phyloP scores from a whole-genome alignment of 2,888 invertebrate species.

The Drosophila barbarae region DNA sequence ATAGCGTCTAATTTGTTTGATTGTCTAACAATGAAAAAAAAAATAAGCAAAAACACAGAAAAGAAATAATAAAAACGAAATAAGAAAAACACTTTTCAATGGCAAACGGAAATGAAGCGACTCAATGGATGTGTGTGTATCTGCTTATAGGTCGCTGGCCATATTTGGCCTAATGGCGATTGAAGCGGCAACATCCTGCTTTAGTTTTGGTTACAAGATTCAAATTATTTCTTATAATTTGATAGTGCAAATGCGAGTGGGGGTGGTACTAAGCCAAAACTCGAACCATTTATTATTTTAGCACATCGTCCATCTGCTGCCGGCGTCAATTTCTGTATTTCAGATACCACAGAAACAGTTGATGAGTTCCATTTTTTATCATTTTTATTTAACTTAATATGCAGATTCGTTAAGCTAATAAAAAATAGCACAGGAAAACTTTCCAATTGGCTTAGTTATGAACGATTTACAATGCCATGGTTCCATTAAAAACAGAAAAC shows the following conservation, averaged over 20 bases:
- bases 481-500: too few relatives aligned
- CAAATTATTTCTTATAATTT: neutral
- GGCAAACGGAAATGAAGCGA: constrained; percentile 68
- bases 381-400: too few relatives aligned
- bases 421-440: too few relatives aligned
- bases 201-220: neutral
- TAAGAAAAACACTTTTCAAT: constrained; percentile 59
- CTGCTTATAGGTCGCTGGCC: constrained; percentile 8
- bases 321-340: too few relatives aligned
- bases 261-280: too few relatives aligned
- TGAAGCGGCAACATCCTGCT: constrained; percentile 14
- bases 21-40: constrained; percentile 66
- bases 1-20: constrained; percentile 71
- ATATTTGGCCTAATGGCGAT: constrained; percentile 2
- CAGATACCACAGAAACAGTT: too few relatives aligned
- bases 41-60: constrained; percentile 57
- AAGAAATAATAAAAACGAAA: constrained; percentile 44
- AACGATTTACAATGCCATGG: too few relatives aligned
- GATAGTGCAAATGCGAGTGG: neutral
- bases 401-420: too few relatives aligned
- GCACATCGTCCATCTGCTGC: too few relatives aligned
- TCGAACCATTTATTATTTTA: too few relatives aligned
- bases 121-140: constrained; percentile 24
- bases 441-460: too few relatives aligned
- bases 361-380: too few relatives aligned